These are phyloP conservation scores for Styela plicata DNA, from an alignment of 23 tunicate genomes.

Conservation along the genomic window DNA sequence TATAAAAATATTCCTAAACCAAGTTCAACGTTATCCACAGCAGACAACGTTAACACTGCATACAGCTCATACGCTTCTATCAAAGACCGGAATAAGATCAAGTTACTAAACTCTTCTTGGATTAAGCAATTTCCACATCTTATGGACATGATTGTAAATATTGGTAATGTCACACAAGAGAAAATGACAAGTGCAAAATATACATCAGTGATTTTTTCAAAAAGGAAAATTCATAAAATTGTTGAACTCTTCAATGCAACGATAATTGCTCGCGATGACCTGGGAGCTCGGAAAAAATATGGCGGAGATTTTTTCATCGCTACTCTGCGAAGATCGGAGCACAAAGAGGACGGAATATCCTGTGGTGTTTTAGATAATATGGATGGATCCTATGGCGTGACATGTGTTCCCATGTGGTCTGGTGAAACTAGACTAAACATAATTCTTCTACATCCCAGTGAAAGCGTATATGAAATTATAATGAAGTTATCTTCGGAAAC, in stretches of 20 bases:
- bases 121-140: constrained; percentile 12
- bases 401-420: constrained; percentile 2
- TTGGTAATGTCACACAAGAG: not conserved
- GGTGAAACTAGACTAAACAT: not conserved
- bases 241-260: not conserved
- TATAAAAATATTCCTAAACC: no score
- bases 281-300: not conserved
- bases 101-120: not conserved
- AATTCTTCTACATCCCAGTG: constrained; percentile 10
- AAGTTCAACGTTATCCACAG: no score
- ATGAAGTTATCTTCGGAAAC: not conserved
- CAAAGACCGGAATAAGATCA: no score
- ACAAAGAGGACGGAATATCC: constrained; percentile 14
- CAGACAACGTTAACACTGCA: no score
- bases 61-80: no score
- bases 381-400: constrained; percentile 6
- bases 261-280: not conserved
- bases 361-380: not conserved
- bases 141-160: not conserved
- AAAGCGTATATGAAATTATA: not conserved
- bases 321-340: not conserved
- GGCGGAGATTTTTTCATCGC: constrained; percentile 13
- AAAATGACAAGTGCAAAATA: constrained; percentile 4
- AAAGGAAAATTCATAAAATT: not conserved
- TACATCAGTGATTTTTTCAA: not conserved